Base-by-base conservation (phyloP, 2,888 invertebrate genomes). In the Acleris sparsana region DNA sequence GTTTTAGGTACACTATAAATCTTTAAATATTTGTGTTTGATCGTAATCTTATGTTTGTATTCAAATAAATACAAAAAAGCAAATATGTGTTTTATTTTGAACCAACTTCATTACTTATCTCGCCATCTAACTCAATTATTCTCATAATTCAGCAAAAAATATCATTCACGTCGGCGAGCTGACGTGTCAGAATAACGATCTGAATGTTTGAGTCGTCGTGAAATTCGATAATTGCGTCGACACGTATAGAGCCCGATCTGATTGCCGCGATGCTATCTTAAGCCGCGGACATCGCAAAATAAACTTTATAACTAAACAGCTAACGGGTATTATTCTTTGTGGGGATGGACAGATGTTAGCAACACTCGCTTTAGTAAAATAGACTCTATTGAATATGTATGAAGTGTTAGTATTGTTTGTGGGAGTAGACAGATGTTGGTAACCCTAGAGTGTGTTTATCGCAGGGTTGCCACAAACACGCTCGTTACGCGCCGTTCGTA, bases 161-260 rank as follows among this genome's bases (percentile, higher is more conserved):
- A 46, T 6, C 46, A 46, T n/a, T 2, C 16, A 4, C 25, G 16
- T n/a, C 17, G 18, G 3, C 57, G 59, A 20, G 56, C 17, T 22
- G 20, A 29, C 53, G 20, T 20, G 64, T 64, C 59, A 18, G 46
- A 58, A 58, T 63, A 63, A 56, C 61, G 43, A 65, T 6, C 60
- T 39, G 59, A 65, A 43, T 33, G 33, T 33, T 51, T 51, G 51
- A 51, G 56, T 56, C 61, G 61, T 67, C 48, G 53, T 67, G 66
- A 67, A 66, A 67, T 62, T 67, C 66, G 66, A 67, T 61, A 65
- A 65, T 65, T 60, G 59, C 29, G 43, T 20, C 55, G 58, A 53
- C 53, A 60, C 59, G 55, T 20, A 20, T 49, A 49, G 49, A 55
- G 44, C 29, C 5, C 56, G 51, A 49, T 48, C 64, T 55, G 64